Evolutionary conservation across 2,113 vertebrate species (phyloP).

Genomic region (Gambusia holbrooki): DNA sequence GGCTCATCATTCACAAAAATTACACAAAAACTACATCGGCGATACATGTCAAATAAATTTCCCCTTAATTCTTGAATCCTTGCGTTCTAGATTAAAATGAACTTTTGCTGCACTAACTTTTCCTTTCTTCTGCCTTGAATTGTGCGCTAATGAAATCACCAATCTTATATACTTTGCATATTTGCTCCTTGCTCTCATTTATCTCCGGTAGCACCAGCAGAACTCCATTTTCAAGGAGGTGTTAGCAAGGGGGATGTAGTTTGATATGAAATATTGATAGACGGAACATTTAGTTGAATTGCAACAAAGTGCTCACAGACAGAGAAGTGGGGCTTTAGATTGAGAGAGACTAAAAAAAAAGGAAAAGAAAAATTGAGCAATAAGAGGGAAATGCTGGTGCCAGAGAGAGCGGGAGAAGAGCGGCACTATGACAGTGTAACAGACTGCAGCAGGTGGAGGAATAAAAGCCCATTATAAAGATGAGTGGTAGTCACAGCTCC

Average conservation of each 20-base stretch:
- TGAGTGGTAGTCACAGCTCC: constrained; percentile 18
- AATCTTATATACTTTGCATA: constrained; percentile 33
- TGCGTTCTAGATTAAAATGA: constrained; percentile 34
- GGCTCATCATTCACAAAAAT: constrained; percentile 35
- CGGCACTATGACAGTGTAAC: constrained; percentile 32
- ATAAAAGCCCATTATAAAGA: constrained; percentile 39
- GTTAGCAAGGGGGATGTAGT: constrained; percentile 50
- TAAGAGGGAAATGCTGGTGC: constrained; percentile 13
- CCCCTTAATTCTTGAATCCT: constrained; percentile 33
- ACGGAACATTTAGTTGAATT: constrained; percentile 58
- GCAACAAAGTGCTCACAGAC: constrained; percentile 58
- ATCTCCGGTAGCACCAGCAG: constrained; percentile 31
- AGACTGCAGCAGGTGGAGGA: constrained; percentile 39
- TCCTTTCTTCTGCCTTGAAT: constrained; percentile 22
- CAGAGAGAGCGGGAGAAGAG: constrained; percentile 7
- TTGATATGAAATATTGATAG: constrained; percentile 77
- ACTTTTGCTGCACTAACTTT: constrained; percentile 23
- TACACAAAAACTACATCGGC: neutral
- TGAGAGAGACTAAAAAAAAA: constrained; percentile 4
- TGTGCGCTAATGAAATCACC: constrained; percentile 53
- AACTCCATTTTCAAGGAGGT: constrained; percentile 34
- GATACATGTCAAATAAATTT: constrained; percentile 36
- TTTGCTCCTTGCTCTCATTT: constrained; percentile 43
- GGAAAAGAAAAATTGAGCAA: constrained; percentile 11
- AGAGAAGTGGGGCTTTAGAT: constrained; percentile 31